Evolutionary conservation across 2,888 invertebrate genomes (phyloP), one percentile per base, ranked within the genome.

Genomic region (Pseudolycoriella hygida): DNA sequence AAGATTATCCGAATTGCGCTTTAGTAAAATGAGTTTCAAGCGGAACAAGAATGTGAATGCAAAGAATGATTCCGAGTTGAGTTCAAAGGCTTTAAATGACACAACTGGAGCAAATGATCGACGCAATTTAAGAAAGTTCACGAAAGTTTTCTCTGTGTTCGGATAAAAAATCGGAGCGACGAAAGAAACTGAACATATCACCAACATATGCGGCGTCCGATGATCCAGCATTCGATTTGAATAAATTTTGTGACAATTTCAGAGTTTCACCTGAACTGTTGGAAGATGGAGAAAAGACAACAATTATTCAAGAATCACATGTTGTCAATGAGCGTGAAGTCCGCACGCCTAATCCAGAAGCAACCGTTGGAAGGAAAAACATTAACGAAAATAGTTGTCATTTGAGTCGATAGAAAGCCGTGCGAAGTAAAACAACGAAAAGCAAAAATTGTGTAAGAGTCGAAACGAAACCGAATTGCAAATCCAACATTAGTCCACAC

Each of bases 41-140:
- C 15, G 20, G 25, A 14, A 12, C n/a, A 37, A 43, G 18, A 43
- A 43, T 34, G 19, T 15, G 17, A 44, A 40, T 32, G 47, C 5
- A 46, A 42, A 34, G 30, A 43, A 1, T 43, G 54, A 57, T 4
- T 52, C 53, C 10, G 54, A 57, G 6, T 48, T 63, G 3, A 63
- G 59, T 43, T 65, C 65, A 14, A 59, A 57, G 2, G 56, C 56
- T 48, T 62, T 65, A 61, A 62, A 64, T 12, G 65, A 65, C 49
- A 56, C 56, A 64, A 2, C 49, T 65, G 46, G 63, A 64, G 44
- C 58, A 58, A 40, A 65, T 65, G 64, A 65, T 65, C 47, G 64
- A 65, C 48, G 64, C 64, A 25, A 65, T 65, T 43, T 50, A 65
- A 15, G 62, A 63, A 50, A 64, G 64, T 51, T 62, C 60, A 3